Evolutionary conservation across 2,888 invertebrate species (phyloP).

Genomic region (Ennomos fuscantarius): DNA sequence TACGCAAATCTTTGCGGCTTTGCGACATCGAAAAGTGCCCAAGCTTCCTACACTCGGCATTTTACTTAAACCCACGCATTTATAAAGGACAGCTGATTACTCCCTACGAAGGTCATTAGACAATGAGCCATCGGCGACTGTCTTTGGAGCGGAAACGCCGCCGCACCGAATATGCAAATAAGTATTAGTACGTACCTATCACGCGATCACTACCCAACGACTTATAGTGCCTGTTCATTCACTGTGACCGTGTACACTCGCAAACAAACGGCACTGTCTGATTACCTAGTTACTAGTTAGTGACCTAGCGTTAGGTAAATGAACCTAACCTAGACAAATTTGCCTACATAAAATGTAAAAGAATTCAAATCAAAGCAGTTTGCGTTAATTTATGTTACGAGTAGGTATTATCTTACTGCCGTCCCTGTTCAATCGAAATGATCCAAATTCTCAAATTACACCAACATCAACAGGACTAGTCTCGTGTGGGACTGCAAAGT

Average conservation of each 20-base stretch:
- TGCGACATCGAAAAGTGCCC: slow-evolving; percentile 57
- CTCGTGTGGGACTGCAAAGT: slow-evolving; percentile 12
- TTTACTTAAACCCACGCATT: slow-evolving; percentile 61
- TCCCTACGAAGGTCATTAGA: slow-evolving; percentile 71
- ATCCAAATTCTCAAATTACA: too few species aligned
- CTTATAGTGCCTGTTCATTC: slow-evolving; percentile 73
- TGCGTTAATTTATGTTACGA: too few species aligned
- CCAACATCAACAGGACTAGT: background rate
- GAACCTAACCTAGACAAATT: too few species aligned
- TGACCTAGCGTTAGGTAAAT: background rate
- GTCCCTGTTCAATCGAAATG: too few species aligned
- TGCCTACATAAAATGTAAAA: too few species aligned
- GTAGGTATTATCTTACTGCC: too few species aligned
- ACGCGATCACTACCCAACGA: slow-evolving; percentile 53
- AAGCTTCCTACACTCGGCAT: slow-evolving; percentile 49
- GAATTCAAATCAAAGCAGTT: too few species aligned
- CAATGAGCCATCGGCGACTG: slow-evolving; percentile 61
- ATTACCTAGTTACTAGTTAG: background rate
- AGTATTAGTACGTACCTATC: slow-evolving; percentile 65
- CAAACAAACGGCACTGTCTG: slow-evolving; percentile 43
- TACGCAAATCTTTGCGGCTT: slow-evolving; percentile 51
- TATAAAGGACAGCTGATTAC: slow-evolving; percentile 51
- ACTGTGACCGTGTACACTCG: slow-evolving; percentile 68
- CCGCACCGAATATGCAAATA: slow-evolving; percentile 75
- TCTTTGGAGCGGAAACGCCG: slow-evolving; percentile 75